These are phyloP conservation scores for Drosophila kohkoa DNA, from an alignment of 1,140 invertebrate species.

Conservation along the genomic window DNA sequence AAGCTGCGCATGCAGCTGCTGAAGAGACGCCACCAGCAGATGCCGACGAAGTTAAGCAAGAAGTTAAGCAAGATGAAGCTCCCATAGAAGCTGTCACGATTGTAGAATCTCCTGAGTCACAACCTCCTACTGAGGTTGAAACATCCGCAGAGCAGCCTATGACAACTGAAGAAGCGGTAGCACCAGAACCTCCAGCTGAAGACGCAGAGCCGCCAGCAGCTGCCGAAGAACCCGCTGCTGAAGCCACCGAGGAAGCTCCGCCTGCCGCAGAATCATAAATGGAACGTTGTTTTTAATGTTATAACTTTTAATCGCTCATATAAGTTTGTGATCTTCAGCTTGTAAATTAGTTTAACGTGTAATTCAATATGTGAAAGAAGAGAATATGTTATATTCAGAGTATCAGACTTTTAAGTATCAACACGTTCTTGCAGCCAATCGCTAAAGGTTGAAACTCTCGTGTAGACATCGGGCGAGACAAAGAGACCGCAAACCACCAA, in stretches of 20 bases:
- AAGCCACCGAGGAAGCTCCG: slow-evolving; percentile 15
- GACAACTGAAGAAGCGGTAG: neutral
- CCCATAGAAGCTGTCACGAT: neutral
- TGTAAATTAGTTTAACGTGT: slow-evolving; percentile 47
- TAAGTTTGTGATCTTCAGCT: slow-evolving; percentile 15
- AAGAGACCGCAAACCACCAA: slow-evolving; percentile 86
- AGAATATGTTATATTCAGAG: neutral
- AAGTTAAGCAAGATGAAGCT: neutral
- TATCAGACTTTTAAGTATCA: neutral
- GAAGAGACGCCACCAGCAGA: neutral
- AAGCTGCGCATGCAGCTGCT: neutral
- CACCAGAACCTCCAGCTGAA: no score
- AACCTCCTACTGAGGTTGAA: neutral
- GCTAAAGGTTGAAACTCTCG: slow-evolving; percentile 85
- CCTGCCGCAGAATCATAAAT: slow-evolving; percentile 15
- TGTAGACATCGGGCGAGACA: slow-evolving; percentile 86
- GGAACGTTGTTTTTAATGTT: slow-evolving; percentile 1
- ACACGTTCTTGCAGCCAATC: slow-evolving; percentile 84
- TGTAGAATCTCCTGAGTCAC: slow-evolving; percentile 4
- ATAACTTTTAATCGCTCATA: slow-evolving; percentile 2
- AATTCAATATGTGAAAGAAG: slow-evolving; percentile 19
- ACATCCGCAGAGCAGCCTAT: neutral
- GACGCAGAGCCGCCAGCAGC: neutral
- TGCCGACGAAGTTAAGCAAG: neutral
- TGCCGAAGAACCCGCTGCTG: neutral